phyloP scores from a whole-genome alignment of 2,888 invertebrate genomes.

The Euclidia mi region DNA sequence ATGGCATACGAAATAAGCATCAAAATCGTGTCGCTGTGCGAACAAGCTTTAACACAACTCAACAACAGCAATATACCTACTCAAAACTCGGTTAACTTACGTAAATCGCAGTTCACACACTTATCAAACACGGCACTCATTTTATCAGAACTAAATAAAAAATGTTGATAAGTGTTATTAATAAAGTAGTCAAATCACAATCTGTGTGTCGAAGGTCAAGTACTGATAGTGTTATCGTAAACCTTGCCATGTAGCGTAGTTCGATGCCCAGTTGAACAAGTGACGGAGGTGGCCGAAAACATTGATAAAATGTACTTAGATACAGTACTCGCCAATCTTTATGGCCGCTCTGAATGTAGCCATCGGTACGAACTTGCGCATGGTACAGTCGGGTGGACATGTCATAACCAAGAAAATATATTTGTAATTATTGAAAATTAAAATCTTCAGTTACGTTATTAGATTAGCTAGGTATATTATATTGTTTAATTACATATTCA shows the following conservation, averaged over 20 bases:
- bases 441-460: too few relatives aligned
- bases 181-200: slow-evolving; percentile 35
- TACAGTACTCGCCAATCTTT: too few relatives aligned
- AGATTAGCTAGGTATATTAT: too few relatives aligned
- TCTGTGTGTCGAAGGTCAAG: slow-evolving; percentile 41
- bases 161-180: slow-evolving; percentile 28
- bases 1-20: too few relatives aligned
- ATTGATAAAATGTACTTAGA: slow-evolving; percentile 1
- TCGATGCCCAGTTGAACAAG: slow-evolving; percentile 57
- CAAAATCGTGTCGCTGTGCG: too few relatives aligned
- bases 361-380: too few relatives aligned
- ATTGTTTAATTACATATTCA: too few relatives aligned
- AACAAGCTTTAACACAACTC: too few relatives aligned
- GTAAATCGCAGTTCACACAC: slow-evolving; percentile 4
- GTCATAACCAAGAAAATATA: too few relatives aligned
- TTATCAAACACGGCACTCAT: slow-evolving; percentile 16
- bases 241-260: slow-evolving; percentile 49
- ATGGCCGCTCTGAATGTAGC: too few relatives aligned
- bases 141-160: slow-evolving; percentile 21
- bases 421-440: too few relatives aligned
- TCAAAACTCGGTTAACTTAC: slow-evolving; percentile 3
- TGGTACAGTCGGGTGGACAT: too few relatives aligned
- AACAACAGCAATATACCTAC: background rate
- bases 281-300: slow-evolving; percentile 22
- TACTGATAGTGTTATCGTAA: slow-evolving; percentile 43